Conservation (phyloP, 2,113 vertebrate species). For the Butorides virescens region DNA sequence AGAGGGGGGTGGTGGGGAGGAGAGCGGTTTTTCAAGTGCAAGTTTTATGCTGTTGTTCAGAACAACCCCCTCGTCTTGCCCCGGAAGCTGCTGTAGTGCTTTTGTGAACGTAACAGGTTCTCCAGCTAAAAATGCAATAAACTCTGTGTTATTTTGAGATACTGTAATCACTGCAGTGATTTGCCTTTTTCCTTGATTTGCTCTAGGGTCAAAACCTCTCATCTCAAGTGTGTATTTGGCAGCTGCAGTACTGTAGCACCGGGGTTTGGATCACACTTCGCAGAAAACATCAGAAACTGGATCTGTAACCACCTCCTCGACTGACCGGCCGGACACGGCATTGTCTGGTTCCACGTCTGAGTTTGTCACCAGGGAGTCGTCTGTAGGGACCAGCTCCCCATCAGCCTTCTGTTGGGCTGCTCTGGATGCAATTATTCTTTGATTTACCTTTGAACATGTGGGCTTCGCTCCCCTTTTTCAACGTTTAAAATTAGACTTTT, state of each 20-base stretch:
- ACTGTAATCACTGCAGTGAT: background rate
- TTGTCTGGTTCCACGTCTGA: background rate
- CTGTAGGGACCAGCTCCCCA: background rate
- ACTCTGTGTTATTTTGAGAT: background rate
- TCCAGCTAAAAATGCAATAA: slow-evolving; percentile 1
- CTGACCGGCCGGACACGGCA: slow-evolving; percentile 1
- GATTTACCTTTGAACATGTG: slow-evolving; percentile 43
- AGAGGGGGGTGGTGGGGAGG: background rate
- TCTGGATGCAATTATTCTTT: slow-evolving; percentile 59
- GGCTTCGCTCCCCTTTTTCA: slow-evolving; percentile 17
- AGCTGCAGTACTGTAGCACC: slow-evolving; percentile 22
- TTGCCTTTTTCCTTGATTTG: background rate
- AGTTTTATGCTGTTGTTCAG: background rate
- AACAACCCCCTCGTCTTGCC: background rate
- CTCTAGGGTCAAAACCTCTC: background rate
- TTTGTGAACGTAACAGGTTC: background rate
- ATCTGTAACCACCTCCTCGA: background rate
- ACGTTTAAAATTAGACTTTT: slow-evolving; percentile 32
- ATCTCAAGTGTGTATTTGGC: background rate
- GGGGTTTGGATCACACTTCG: background rate
- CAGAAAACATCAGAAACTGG: slow-evolving; percentile 9
- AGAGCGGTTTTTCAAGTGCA: background rate
- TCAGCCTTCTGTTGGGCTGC: background rate
- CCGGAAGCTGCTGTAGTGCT: background rate
- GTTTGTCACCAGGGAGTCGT: background rate